These are phyloP conservation scores for Colletes collaris DNA, from an alignment of 2,888 invertebrate genomes.

Conservation along the genomic window DNA sequence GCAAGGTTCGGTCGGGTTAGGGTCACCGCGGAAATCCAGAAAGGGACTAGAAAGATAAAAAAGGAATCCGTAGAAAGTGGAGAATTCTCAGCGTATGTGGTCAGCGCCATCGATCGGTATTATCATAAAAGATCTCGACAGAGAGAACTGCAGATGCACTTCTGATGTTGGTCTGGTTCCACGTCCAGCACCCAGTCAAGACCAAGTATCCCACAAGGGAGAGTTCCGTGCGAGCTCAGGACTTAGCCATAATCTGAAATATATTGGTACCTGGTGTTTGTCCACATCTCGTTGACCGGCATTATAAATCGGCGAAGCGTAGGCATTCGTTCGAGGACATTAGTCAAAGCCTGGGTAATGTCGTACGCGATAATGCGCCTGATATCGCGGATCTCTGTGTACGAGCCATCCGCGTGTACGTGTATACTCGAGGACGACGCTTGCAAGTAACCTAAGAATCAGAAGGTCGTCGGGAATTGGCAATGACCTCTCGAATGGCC, in stretches of 20 bases:
- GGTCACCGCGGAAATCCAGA: background rate
- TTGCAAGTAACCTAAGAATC: slow-evolving; percentile 61
- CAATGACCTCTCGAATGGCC: slow-evolving; percentile 59
- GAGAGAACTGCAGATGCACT: slow-evolving; percentile 70
- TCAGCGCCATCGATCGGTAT: slow-evolving; percentile 70
- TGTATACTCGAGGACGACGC: slow-evolving; percentile 32
- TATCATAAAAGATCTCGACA: slow-evolving; percentile 70
- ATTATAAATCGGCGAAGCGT: slow-evolving; percentile 83
- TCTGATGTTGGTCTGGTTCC: slow-evolving; percentile 75
- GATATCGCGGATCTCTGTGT: slow-evolving; percentile 76
- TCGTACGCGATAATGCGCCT: slow-evolving; percentile 82
- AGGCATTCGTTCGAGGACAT: slow-evolving; percentile 83
- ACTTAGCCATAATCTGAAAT: slow-evolving; percentile 82
- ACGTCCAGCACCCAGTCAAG: slow-evolving; percentile 41
- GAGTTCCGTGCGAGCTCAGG: slow-evolving; percentile 46
- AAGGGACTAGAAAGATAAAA: background rate
- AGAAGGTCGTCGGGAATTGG: slow-evolving; percentile 61
- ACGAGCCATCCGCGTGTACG: slow-evolving; percentile 37
- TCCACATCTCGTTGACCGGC: slow-evolving; percentile 82
- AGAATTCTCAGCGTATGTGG: slow-evolving; percentile 34
- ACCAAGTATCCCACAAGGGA: slow-evolving; percentile 62
- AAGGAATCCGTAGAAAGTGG: slow-evolving; percentile 1
- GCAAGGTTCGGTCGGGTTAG: too few relatives aligned
- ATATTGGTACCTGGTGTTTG: slow-evolving; percentile 82
- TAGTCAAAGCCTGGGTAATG: slow-evolving; percentile 82